Evolutionary conservation across 2,113 vertebrate genomes (phyloP), one percentile per base, ranked within the genome.

Genomic region (Hemichromis elongatus): DNA sequence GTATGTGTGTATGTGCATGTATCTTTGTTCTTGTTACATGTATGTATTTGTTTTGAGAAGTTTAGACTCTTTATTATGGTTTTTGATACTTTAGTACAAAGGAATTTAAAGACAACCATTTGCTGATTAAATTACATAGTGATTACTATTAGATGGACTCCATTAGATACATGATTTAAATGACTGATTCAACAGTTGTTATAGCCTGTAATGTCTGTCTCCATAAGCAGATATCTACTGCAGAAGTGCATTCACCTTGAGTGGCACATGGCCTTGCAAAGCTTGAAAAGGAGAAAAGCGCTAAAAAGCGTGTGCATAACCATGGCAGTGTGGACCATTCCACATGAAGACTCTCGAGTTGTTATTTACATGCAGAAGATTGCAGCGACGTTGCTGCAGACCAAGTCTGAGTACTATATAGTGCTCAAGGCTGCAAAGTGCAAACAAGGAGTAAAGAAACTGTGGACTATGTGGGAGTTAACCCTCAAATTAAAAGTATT

Each of bases 41-140:
- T 77, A 79, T 89, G 84, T 83, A 90, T 73, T 89, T 88, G 83
- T 82, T 90, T 81, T 35, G 16, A 83, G 40, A 86, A 87, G 87
- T 87, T 90, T 79, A 70, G 30, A 52, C 8, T 9, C 42, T 21
- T 78, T 53, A 12, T 57, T 26, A 45, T 79, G 56, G 80, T 82
- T 86, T 56, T 70, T 77, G 11, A 86, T 18, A 26, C 37, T 75
- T 66, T 24, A 6, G 26, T 55, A 66, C 19, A 77, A 84, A 77
- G 5, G 24, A 18, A 53, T 59, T 73, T 42, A 19, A 81, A 68
- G 73, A 21, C n/a, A 83, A 28, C 3, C 14, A 85, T 75, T 28
- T 86, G 16, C 80, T 84, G 70, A 80, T 86, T 81, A 78, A 73
- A 80, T 35, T 66, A 81, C 37, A 73, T 42, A 40, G 2, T 10